A percentile compares a stretch with the other conserved stretches of the same genome.
These are phyloP conservation scores for Tiliqua scincoides DNA, from an alignment of 2,113 vertebrate genomes.

Conservation along the genomic window DNA sequence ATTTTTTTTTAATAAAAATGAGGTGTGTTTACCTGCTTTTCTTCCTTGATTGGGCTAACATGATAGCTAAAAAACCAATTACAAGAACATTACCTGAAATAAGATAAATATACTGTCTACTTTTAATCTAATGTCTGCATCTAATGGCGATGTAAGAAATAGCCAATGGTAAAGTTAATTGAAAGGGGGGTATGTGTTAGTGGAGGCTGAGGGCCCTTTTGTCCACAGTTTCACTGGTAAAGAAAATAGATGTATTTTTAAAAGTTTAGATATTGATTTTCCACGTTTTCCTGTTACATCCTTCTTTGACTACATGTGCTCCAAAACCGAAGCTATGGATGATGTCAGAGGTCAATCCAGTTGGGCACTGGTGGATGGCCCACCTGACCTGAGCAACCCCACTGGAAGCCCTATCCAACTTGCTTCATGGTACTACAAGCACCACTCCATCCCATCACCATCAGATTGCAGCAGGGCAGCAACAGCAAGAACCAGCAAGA, in stretches of 20 bases:
- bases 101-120: neutral
- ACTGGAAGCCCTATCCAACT: no score
- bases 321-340: neutral
- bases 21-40: neutral
- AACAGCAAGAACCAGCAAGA: no score
- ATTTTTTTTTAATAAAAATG: slow-evolving; percentile 15
- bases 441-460: no score
- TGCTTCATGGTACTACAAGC: no score
- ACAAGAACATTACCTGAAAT: slow-evolving; percentile 20
- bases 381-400: no score
- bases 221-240: neutral
- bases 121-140: neutral
- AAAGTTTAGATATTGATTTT: neutral
- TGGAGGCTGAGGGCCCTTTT: neutral
- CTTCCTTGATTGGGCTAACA: neutral
- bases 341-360: no score
- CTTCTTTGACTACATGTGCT: neutral
- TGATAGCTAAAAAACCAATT: neutral
- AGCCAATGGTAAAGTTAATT: neutral
- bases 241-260: neutral
- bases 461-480: no score
- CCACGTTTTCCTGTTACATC: neutral
- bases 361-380: neutral
- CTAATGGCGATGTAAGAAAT: neutral
- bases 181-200: neutral